phyloP scores from a whole-genome alignment of 1,140 invertebrate species.

The Bombus confusus region DNA sequence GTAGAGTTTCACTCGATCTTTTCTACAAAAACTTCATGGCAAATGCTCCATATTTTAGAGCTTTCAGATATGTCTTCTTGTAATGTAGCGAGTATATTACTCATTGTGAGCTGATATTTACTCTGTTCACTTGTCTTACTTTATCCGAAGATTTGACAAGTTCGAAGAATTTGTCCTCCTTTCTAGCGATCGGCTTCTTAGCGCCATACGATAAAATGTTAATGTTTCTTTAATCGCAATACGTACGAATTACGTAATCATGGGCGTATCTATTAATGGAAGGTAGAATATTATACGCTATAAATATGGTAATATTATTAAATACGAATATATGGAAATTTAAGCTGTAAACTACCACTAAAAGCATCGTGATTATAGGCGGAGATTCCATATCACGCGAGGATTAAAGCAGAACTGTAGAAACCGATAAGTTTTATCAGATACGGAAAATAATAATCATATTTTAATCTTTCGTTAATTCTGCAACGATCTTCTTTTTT shows the following conservation, averaged over 20 bases:
- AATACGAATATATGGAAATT: not conserved
- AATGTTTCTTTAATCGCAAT: no score
- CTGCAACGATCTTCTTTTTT: not conserved
- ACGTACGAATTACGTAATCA: no score
- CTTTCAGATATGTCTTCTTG: not conserved
- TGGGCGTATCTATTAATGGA: not conserved
- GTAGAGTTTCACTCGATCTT: not conserved
- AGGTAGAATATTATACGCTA: not conserved
- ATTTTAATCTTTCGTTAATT: not conserved
- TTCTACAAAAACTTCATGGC: not conserved
- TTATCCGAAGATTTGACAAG: not conserved
- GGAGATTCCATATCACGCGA: no score
- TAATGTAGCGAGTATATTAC: not conserved
- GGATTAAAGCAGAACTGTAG: not conserved
- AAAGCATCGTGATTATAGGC: not conserved
- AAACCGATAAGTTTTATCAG: not conserved
- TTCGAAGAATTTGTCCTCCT: not conserved
- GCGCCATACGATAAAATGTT: not conserved
- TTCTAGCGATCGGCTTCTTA: not conserved
- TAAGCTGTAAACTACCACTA: not conserved
- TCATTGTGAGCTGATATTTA: not conserved
- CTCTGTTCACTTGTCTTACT: not conserved
- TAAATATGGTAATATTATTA: not conserved
- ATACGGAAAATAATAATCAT: not conserved
- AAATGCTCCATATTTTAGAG: not conserved